These are phyloP conservation scores for Gavialis gangeticus DNA, from an alignment of 2,113 vertebrate genomes.

Conservation along the genomic window DNA sequence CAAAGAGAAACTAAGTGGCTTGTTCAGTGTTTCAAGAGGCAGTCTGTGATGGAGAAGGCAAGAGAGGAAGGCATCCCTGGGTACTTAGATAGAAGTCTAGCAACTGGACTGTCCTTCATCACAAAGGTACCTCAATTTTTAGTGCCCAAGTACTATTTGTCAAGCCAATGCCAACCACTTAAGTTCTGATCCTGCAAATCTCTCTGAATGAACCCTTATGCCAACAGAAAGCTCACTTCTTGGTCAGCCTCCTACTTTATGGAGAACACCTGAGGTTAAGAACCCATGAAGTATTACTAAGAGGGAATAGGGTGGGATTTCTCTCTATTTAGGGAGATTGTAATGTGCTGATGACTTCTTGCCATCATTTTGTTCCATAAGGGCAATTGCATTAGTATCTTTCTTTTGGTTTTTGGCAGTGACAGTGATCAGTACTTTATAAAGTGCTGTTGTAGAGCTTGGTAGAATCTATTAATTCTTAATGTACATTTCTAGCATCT, in stretches of 20 bases:
- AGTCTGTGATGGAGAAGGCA: neutral
- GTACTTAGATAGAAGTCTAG: neutral
- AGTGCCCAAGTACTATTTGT: neutral
- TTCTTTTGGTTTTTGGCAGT: neutral
- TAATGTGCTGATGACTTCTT: neutral
- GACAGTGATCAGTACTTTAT: neutral
- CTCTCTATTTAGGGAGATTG: neutral
- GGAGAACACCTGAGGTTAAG: neutral
- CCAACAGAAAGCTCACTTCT: accelerated
- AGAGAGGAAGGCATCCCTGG: neutral
- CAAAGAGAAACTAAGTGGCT: neutral
- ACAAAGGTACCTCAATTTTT: neutral
- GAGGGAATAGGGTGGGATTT: neutral
- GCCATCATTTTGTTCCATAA: neutral
- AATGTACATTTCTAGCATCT: neutral
- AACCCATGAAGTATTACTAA: neutral
- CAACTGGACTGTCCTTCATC: neutral
- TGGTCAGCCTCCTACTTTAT: neutral
- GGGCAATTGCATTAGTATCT: neutral
- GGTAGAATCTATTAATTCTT: neutral
- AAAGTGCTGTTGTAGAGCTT: neutral
- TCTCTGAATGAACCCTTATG: neutral
- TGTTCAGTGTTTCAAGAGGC: neutral
- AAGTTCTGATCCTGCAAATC: neutral
- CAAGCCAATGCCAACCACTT: neutral